Percentiles rank a stretch among this genome's conserved stretches.
These are phyloP conservation scores for Bombus difficillimus DNA, from an alignment of 1,140 invertebrate species.

Conservation along the genomic window DNA sequence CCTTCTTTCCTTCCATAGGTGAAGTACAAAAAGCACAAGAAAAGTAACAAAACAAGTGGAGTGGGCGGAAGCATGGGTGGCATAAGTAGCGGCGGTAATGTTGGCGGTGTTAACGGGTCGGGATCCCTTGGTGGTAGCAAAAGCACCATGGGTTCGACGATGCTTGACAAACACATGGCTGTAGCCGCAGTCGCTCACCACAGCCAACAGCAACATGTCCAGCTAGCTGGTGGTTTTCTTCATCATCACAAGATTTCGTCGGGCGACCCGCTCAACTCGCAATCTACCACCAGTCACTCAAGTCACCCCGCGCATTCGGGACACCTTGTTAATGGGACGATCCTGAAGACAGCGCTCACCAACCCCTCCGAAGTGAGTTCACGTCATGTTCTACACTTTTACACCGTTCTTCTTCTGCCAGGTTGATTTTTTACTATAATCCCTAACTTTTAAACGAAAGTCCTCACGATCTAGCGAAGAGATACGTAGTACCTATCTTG, in stretches of 20 bases:
- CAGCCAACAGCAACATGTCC: constrained; percentile 79
- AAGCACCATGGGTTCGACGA: constrained; percentile 80
- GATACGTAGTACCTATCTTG: no score
- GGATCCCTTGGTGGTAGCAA: constrained; percentile 75
- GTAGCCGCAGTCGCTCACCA: constrained; percentile 78
- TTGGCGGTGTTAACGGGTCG: constrained; percentile 80
- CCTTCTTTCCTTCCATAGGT: constrained; percentile 84
- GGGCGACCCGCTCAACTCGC: constrained; percentile 79
- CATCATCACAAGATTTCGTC: constrained; percentile 80
- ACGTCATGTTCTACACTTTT: not conserved
- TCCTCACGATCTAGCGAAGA: no score
- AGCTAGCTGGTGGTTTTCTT: constrained; percentile 78
- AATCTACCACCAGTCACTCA: constrained; percentile 79
- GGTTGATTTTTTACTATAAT: no score
- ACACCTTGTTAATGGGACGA: constrained; percentile 94
- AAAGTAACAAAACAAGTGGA: constrained; percentile 86
- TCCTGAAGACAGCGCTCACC: constrained; percentile 95
- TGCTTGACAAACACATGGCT: constrained; percentile 82
- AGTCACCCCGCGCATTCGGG: constrained; percentile 81
- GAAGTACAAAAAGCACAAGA: constrained; percentile 99
- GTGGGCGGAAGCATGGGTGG: constrained; percentile 80
- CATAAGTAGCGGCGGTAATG: constrained; percentile 76
- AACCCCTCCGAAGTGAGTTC: constrained; percentile 92
- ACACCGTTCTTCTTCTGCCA: no score
- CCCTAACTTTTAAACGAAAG: no score